Conservation (phyloP, 2,113 vertebrate species). For the Thomomys bottae region DNA sequence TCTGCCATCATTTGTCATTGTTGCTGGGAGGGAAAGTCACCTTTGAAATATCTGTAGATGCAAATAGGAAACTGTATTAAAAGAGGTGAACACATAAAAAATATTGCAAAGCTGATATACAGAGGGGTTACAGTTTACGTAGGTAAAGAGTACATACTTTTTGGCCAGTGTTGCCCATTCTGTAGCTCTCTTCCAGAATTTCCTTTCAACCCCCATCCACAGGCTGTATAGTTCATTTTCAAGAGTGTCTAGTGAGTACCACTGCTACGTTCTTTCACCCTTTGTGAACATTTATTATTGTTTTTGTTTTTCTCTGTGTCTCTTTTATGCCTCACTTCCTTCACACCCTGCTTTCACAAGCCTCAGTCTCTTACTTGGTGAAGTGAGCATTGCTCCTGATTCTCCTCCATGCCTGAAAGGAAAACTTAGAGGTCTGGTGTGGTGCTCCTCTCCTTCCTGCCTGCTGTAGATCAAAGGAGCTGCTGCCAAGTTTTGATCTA, state of each 20-base stretch:
- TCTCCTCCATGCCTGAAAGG: not conserved
- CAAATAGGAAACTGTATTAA: not conserved
- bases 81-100: not conserved
- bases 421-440: no score
- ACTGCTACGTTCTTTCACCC: no score
- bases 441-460: not conserved
- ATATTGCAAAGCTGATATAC: no score
- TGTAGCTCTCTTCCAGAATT: no score
- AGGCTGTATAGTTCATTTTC: no score
- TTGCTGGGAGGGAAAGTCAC: not conserved
- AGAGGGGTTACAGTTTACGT: no score
- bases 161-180: no score
- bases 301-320: not conserved
- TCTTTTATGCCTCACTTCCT: not conserved
- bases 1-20: conserved; percentile 6
- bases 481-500: not conserved
- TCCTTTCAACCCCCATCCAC: no score
- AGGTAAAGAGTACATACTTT: no score
- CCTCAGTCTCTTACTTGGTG: not conserved
- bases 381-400: not conserved
- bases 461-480: no score
- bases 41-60: not conserved
- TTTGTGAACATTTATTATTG: not conserved
- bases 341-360: not conserved
- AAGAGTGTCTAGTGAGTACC: no score